Evolutionary conservation across 2,113 vertebrate genomes (phyloP).

Genomic region (Ophthalmolycus amberensis): DNA sequence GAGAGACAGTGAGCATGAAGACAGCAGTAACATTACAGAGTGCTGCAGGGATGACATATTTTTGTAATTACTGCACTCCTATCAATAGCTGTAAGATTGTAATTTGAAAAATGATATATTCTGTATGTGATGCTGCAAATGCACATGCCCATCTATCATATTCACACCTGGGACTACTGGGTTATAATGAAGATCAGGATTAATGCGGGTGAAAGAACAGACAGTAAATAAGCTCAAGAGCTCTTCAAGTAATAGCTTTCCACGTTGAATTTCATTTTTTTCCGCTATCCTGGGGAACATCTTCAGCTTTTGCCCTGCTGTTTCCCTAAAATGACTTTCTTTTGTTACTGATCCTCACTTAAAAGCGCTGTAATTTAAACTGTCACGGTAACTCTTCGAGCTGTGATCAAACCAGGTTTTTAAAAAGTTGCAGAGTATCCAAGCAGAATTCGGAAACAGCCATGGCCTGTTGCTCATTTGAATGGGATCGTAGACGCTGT

Average conservation of each 20-base stretch:
- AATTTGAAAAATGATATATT: neutral
- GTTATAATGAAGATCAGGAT: conserved; percentile 20
- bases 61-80: neutral
- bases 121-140: neutral
- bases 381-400: conserved; percentile 33
- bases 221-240: conserved; percentile 32
- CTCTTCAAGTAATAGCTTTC: conserved; percentile 31
- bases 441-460: neutral
- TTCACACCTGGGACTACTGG: conserved; percentile 1
- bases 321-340: conserved; percentile 23
- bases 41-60: neutral
- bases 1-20: neutral
- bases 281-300: neutral
- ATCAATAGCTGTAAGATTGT: neutral
- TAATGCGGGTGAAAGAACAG: neutral
- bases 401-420: conserved; percentile 21
- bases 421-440: neutral
- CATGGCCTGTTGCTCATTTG: conserved; percentile 17
- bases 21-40: neutral
- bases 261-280: conserved; percentile 15
- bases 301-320: conserved; percentile 7
- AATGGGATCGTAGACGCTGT: conserved; percentile 14
- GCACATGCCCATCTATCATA: neutral
- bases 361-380: conserved; percentile 38
- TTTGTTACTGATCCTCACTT: conserved; percentile 21